Conservation (phyloP, 1,140 invertebrate species). For the Phenacoccus solenopsis region DNA sequence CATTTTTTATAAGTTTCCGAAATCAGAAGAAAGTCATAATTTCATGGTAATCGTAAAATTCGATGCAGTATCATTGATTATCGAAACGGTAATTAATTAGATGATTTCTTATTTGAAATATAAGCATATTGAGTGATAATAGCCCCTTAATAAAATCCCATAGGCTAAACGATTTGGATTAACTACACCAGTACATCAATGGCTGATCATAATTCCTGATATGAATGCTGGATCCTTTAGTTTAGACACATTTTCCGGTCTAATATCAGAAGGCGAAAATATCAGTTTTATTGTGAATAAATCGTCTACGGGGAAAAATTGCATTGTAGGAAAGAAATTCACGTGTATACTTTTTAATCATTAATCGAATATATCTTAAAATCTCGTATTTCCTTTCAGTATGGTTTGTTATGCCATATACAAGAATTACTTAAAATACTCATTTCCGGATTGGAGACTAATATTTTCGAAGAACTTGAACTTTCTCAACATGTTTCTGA, state of each 20-base stretch:
- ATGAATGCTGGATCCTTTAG: slow-evolving; percentile 37
- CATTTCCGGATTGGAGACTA: slow-evolving; percentile 46
- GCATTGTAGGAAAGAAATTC: slow-evolving; percentile 37
- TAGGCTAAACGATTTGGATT: slow-evolving; percentile 49
- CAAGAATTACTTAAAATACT: slow-evolving; percentile 48
- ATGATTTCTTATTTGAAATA: too few species aligned
- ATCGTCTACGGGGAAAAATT: slow-evolving; percentile 38
- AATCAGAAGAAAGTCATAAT: slow-evolving; percentile 35
- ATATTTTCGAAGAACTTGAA: slow-evolving; percentile 50
- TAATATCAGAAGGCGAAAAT: slow-evolving; percentile 63
- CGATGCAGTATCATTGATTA: slow-evolving; percentile 40
- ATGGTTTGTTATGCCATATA: slow-evolving; percentile 45
- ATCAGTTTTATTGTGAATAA: slow-evolving; percentile 64
- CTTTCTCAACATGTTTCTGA: slow-evolving; percentile 57
- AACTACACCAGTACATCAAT: slow-evolving; percentile 56
- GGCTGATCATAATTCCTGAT: slow-evolving; percentile 63
- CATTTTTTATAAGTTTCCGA: slow-evolving; percentile 38
- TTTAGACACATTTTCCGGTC: slow-evolving; percentile 39
- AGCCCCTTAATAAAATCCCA: too few species aligned
- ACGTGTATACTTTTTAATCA: background rate
- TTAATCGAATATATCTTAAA: background rate
- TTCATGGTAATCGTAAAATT: slow-evolving; percentile 37
- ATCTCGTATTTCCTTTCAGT: slow-evolving; percentile 34
- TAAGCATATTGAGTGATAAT: too few species aligned
- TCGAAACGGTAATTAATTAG: slow-evolving; percentile 30